Percentiles rank a stretch among this genome's conserved stretches.
Evolutionary conservation across 2,888 invertebrate species (phyloP).

Genomic region (Netelia fuscicornis): DNA sequence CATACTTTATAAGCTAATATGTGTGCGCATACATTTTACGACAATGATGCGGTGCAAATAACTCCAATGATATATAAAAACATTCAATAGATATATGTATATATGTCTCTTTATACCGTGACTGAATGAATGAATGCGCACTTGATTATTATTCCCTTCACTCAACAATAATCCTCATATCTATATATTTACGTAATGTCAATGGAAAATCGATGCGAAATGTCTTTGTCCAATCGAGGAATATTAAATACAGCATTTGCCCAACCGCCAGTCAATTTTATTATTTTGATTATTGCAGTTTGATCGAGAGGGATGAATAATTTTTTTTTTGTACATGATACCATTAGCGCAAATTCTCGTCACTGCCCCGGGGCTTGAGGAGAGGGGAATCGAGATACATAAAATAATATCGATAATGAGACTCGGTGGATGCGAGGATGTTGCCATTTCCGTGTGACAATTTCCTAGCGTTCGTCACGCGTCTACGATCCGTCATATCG

Average conservation of each 20-base stretch:
- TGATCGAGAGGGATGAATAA: conserved; percentile 20
- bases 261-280: background rate
- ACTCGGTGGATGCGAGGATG: background rate
- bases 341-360: too few relatives aligned
- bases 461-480: conserved; percentile 49
- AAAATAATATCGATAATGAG: conserved; percentile 1
- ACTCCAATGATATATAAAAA: conserved; percentile 16
- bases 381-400: background rate
- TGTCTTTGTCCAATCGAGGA: conserved; percentile 35
- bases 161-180: conserved; percentile 26
- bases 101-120: background rate
- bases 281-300: background rate
- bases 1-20: conserved; percentile 21
- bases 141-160: conserved; percentile 59
- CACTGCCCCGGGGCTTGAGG: background rate
- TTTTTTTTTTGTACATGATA: background rate
- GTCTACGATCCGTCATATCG: conserved; percentile 47
- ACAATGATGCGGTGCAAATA: conserved; percentile 32
- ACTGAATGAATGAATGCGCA: conserved; percentile 25
- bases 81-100: background rate
- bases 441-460: conserved; percentile 29
- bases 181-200: background rate
- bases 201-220: conserved; percentile 30
- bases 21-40: conserved; percentile 31
- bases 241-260: conserved; percentile 39